A percentile compares a stretch with the other conserved stretches of the same genome.
These are phyloP conservation scores for Tragulus kanchil DNA, from an alignment of 2,113 vertebrate species.

Conservation along the genomic window DNA sequence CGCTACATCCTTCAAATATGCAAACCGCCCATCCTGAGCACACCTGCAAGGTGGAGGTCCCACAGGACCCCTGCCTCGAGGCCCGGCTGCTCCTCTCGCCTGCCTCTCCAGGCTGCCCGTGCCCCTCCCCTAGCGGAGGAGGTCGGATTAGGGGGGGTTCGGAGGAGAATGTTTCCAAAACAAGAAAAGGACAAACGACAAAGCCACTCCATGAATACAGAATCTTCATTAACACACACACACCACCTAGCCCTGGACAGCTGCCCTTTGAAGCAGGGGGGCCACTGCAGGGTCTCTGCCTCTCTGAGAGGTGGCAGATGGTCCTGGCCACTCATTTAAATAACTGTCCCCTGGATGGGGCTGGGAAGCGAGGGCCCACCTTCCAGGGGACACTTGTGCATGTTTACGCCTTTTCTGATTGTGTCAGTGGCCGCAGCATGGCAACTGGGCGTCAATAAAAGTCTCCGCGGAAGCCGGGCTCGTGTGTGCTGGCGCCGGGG, in stretches of 20 bases:
- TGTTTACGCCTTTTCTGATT: slow-evolving; percentile 80
- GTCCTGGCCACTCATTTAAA: slow-evolving; percentile 47
- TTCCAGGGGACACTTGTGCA: slow-evolving; percentile 71
- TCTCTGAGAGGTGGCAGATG: neutral
- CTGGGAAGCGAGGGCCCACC: neutral
- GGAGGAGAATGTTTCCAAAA: slow-evolving; percentile 51
- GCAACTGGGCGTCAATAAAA: slow-evolving; percentile 82
- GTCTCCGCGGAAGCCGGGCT: slow-evolving; percentile 66
- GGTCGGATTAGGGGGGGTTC: slow-evolving; percentile 76
- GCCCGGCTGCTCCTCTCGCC: slow-evolving; percentile 12
- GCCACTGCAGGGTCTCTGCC: neutral
- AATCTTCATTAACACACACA: slow-evolving; percentile 46
- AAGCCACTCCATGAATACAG: slow-evolving; percentile 71
- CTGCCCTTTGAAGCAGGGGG: slow-evolving; percentile 64
- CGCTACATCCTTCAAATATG: slow-evolving; percentile 72
- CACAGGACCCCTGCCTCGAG: neutral
- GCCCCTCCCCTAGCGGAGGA: slow-evolving; percentile 6
- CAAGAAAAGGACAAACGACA: neutral
- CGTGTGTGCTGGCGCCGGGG: neutral
- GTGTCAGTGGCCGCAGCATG: slow-evolving; percentile 80
- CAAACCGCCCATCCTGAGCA: slow-evolving; percentile 46
- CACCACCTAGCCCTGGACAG: slow-evolving; percentile 67
- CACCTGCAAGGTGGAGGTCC: neutral
- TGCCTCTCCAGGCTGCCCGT: slow-evolving; percentile 79
- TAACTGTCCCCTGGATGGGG: slow-evolving; percentile 39